phyloP scores from a whole-genome alignment of 2,888 invertebrate species.

The Tethea ocularis region DNA sequence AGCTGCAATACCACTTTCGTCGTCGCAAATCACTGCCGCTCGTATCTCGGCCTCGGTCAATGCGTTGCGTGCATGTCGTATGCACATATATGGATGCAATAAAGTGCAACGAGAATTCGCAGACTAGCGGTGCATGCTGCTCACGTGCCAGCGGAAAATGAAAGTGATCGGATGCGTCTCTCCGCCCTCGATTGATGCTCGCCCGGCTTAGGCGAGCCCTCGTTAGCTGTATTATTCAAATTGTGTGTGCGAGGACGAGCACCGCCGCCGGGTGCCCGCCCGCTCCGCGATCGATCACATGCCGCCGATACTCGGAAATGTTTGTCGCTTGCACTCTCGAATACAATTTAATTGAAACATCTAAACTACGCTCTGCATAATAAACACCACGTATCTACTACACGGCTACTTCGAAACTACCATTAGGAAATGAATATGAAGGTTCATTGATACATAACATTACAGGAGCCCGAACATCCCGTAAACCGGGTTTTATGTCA shows the following conservation, averaged over 20 bases:
- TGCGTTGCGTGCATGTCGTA: conserved; percentile 79
- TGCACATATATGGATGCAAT: conserved; percentile 80
- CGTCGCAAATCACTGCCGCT: conserved; percentile 80
- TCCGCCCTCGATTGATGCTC: conserved; percentile 75
- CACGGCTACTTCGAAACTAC: conserved; percentile 24
- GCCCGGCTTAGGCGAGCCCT: conserved; percentile 69
- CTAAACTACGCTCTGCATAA: conserved; percentile 38
- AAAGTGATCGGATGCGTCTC: conserved; percentile 81
- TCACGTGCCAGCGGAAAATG: conserved; percentile 77
- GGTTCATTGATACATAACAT: neutral
- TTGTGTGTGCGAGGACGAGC: conserved; percentile 54
- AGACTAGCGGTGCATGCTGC: conserved; percentile 72
- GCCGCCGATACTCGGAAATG: conserved; percentile 37
- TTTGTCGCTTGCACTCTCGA: conserved; percentile 57
- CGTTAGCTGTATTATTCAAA: conserved; percentile 79
- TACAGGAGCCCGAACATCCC: neutral
- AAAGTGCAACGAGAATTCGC: conserved; percentile 81
- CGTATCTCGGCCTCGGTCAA: conserved; percentile 82
- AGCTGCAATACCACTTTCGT: conserved; percentile 82
- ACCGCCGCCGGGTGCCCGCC: conserved; percentile 20
- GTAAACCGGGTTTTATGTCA: no score
- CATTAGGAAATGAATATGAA: neutral
- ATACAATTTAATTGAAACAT: conserved; percentile 46
- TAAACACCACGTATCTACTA: conserved; percentile 30
- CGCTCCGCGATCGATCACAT: conserved; percentile 60